A percentile compares a stretch with the other conserved stretches of the same genome.
These are phyloP conservation scores for Luperina nickerlii DNA, from an alignment of 2,888 invertebrate species.

Conservation along the genomic window DNA sequence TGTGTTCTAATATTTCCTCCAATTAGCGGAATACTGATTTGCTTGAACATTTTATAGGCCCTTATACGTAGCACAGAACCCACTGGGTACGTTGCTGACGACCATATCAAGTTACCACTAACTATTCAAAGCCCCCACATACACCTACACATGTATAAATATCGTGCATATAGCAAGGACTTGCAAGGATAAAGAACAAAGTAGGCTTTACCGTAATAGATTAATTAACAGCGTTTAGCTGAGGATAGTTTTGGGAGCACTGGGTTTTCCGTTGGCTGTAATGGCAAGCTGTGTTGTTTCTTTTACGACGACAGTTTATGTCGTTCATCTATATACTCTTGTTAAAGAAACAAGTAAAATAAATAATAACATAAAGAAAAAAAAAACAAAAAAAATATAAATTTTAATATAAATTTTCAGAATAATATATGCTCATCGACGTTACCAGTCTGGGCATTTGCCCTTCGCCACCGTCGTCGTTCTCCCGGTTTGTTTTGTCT, in stretches of 20 bases:
- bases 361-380: too few relatives aligned
- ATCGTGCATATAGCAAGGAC: background rate
- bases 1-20: background rate
- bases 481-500: background rate
- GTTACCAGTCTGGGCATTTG: background rate
- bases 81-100: background rate
- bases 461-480: too few relatives aligned
- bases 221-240: background rate
- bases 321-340: background rate
- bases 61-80: conserved; percentile 7
- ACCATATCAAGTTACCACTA: conserved; percentile 5
- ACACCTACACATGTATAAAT: background rate
- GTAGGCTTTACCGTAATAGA: background rate
- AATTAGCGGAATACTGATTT: conserved; percentile 10
- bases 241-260: background rate
- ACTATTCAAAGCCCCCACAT: conserved; percentile 2
- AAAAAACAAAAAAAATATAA: too few relatives aligned
- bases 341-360: too few relatives aligned
- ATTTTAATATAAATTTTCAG: background rate
- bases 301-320: background rate
- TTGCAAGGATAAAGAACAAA: conserved; percentile 11
- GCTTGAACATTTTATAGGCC: background rate
- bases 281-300: background rate
- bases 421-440: background rate
- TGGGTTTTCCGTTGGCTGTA: background rate